Evolutionary conservation across 2,113 vertebrate species (phyloP), one percentile per base, ranked within the genome.

Genomic region (Puffinus mauretanicus): DNA sequence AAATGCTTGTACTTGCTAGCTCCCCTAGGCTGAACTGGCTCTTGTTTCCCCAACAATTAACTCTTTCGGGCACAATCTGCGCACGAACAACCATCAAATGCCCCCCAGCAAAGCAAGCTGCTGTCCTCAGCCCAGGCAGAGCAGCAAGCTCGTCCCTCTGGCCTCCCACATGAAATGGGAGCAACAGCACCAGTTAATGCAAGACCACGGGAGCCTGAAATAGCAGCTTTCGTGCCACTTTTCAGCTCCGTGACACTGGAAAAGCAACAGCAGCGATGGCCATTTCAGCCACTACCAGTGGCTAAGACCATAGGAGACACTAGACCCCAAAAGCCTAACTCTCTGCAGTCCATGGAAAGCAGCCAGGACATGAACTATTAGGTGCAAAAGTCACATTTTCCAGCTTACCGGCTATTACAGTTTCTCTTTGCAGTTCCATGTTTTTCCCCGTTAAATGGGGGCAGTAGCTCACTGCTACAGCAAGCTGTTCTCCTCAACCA

Each of bases 1-100:
- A 93, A 95, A 80, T 95, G 94, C 92, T 97, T 94, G 92, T 94
- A 90, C 96, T 94, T 97, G 93, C 94, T 94, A 71, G 46, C 55
- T 95, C 92, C 96, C 86, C 79, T 88, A 95, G 96, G 96, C 96
- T 69, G 93, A 96, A 70, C 86, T 93, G 92, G 92, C 82, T 87
- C 75, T 51, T 36, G 9, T 64, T 88, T 81, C 93, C 57, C 58
- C 86, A 78, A 61, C 72, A 22, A 7, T 97, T 96, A 96, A 97
- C 92, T 70, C 86, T 86, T 94, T 91, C 2, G 0, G 79, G 57
- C 22, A 55, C 76, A 47, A 52, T 26, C 44, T 34, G 47, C 38
- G 36, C 51, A 32, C 2, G 2, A 38, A 0, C 22, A n/a, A 12
- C 5, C 60, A 20, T 3, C 15, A n/a, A 73, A 61, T 40, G 40